A percentile compares a stretch with the other conserved stretches of the same genome.
Evolutionary conservation across 2,888 invertebrate genomes (phyloP).

Genomic region (Drosophila nigricruria): DNA sequence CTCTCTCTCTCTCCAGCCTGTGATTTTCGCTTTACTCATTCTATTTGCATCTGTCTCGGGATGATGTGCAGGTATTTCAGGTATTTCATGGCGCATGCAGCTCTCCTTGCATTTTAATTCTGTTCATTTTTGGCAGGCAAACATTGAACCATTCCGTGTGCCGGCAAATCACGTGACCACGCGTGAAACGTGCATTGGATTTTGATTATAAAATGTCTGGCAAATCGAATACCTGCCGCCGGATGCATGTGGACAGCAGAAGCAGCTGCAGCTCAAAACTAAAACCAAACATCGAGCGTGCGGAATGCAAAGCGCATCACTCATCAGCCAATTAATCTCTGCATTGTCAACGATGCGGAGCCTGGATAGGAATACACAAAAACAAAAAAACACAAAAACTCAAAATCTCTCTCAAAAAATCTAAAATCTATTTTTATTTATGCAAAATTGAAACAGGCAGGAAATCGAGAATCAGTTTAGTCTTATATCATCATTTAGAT

Average conservation of each 20-base stretch:
- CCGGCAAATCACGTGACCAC: slow-evolving; percentile 30
- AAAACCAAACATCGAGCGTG: not conserved
- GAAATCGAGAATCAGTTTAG: too few species aligned
- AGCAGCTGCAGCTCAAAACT: slow-evolving; percentile 6
- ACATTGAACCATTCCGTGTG: slow-evolving; percentile 24
- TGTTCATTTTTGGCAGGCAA: slow-evolving; percentile 10
- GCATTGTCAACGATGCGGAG: not conserved
- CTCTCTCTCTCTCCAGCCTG: not conserved
- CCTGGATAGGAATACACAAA: too few species aligned
- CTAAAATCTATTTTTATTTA: too few species aligned
- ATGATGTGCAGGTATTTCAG: not conserved
- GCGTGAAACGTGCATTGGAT: slow-evolving; percentile 48
- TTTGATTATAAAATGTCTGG: slow-evolving; percentile 38
- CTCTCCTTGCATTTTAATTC: slow-evolving; percentile 56
- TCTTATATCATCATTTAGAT: too few species aligned
- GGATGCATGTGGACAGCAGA: not conserved
- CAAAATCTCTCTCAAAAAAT: too few species aligned
- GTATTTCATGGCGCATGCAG: slow-evolving; percentile 17
- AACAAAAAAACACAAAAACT: too few species aligned
- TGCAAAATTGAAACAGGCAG: too few species aligned
- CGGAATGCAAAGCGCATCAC: slow-evolving; percentile 12
- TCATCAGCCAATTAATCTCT: slow-evolving; percentile 17
- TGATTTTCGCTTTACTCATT: not conserved
- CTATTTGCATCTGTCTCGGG: not conserved
- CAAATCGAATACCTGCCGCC: not conserved